Conservation (phyloP, 2,797 vertebrate genomes). For the Argya squamiceps region DNA sequence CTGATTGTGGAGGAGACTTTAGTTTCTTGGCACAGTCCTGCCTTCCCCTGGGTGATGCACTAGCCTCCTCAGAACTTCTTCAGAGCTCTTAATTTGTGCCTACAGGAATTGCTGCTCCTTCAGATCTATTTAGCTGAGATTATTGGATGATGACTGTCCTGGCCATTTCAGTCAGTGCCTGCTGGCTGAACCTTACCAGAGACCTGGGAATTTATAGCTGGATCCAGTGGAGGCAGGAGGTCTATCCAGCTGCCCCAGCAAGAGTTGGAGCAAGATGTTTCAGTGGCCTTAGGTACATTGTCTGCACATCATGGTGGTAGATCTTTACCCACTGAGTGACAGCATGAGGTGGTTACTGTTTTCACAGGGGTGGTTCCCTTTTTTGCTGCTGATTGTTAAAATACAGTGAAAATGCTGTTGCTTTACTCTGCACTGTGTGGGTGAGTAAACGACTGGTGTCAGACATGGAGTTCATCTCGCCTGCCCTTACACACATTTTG, state of each 20-base stretch:
- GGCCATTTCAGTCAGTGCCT: background rate
- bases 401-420: rapidly evolving
- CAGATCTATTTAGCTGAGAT: background rate
- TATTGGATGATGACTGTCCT: background rate
- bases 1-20: rapidly evolving
- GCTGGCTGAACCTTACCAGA: background rate
- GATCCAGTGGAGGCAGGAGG: background rate
- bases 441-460: background rate
- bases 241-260: background rate
- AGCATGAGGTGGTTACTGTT: background rate
- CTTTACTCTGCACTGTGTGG: background rate
- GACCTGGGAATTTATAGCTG: background rate
- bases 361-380: background rate
- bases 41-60: background rate
- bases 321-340: background rate
- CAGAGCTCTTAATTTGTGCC: background rate
- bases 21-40: background rate
- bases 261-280: background rate
- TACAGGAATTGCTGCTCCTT: background rate
- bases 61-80: background rate
- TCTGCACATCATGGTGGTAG: background rate
- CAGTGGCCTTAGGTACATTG: background rate
- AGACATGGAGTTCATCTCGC: background rate
- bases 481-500: background rate
- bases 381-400: background rate